Conservation (phyloP, 1,140 invertebrate genomes). For the Schmidtea mediterranea region DNA sequence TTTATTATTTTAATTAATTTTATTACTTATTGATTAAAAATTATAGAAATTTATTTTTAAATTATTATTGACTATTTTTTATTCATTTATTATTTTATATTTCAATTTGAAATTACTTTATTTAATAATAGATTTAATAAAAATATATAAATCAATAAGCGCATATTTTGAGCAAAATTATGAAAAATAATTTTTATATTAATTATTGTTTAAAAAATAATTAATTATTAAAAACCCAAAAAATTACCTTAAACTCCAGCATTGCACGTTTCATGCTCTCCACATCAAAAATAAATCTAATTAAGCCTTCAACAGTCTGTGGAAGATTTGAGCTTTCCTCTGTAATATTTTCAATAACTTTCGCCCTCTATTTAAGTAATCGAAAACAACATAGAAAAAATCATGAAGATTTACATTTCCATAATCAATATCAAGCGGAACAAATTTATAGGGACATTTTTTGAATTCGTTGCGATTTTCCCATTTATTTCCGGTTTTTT, state of each 20-base stretch:
- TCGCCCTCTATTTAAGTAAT: not conserved
- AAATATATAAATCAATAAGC: no score
- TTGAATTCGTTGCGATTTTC: slow-evolving; percentile 35
- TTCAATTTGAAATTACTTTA: no score
- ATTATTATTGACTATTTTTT: no score
- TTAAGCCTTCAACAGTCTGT: slow-evolving; percentile 47
- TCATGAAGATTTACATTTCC: slow-evolving; percentile 28
- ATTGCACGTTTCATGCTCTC: slow-evolving; percentile 66
- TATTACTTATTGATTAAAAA: no score
- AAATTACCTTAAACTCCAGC: slow-evolving; percentile 58
- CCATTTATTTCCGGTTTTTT: slow-evolving; percentile 63
- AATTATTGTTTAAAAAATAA: no score
- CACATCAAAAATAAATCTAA: slow-evolving; percentile 64
- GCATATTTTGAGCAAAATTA: no score
- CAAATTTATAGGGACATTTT: slow-evolving; percentile 53
- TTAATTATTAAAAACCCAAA: not conserved
- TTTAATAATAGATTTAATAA: no score
- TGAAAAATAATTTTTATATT: no score
- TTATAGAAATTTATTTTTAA: no score
- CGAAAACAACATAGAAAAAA: not conserved
- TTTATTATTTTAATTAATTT: no score
- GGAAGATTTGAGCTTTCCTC: slow-evolving; percentile 38
- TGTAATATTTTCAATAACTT: slow-evolving; percentile 8
- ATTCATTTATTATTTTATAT: no score
- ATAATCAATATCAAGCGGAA: slow-evolving; percentile 68